A percentile compares a stretch with the other conserved stretches of the same genome.
phyloP scores from a whole-genome alignment of 2,797 vertebrate genomes.

The Sebastolobus alascanus region DNA sequence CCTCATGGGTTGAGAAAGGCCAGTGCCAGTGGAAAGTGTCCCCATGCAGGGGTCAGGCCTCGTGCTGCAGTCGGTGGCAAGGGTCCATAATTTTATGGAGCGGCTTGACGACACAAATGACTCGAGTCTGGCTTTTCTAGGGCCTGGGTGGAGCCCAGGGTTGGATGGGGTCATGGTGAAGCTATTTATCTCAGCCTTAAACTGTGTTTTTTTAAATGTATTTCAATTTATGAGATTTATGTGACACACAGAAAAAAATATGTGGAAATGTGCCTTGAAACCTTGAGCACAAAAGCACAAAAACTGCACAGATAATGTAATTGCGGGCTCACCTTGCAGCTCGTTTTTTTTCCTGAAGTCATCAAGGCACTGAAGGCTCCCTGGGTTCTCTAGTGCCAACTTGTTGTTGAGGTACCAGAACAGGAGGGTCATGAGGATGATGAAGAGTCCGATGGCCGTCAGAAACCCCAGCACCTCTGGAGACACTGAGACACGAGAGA shows the following conservation, averaged over 20 bases:
- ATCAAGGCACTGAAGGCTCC: constrained; percentile 91
- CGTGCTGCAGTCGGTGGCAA: constrained; percentile 10
- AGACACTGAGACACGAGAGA: constrained; percentile 87
- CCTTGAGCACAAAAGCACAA: neutral
- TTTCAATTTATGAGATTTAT: neutral
- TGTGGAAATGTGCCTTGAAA: neutral
- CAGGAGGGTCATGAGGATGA: constrained; percentile 94
- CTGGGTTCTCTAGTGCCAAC: constrained; percentile 92
- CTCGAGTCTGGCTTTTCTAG: neutral
- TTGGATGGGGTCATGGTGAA: neutral
- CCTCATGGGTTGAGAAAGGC: constrained; percentile 59
- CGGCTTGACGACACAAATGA: neutral
- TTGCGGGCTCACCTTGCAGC: constrained; percentile 84
- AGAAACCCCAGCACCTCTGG: constrained; percentile 97
- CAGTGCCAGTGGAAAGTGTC: constrained; percentile 47
- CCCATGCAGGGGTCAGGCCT: constrained; percentile 45
- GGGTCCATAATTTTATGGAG: constrained; percentile 1
- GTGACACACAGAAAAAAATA: neutral
- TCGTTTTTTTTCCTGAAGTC: constrained; percentile 89
- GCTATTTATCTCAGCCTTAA: neutral
- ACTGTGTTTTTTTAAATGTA: neutral
- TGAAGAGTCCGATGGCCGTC: constrained; percentile 93
- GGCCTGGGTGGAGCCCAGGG: neutral
- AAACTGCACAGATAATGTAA: neutral
- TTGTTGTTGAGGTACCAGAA: constrained; percentile 99